Conservation (phyloP, 1,140 invertebrate genomes). For the Euura saliciscinereae region DNA sequence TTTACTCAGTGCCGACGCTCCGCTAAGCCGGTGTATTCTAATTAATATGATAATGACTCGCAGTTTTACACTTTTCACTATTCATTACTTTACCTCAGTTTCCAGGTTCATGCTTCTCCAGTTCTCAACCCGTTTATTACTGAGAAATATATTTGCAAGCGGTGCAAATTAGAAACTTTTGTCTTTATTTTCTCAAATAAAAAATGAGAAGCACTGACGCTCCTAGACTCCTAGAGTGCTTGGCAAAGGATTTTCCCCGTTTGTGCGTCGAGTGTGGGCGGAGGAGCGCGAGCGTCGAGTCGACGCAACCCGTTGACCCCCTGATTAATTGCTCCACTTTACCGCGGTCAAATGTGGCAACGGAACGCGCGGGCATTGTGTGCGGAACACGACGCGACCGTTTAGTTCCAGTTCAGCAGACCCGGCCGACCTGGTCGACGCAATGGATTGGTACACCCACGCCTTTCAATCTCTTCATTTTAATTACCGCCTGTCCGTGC, state of each 20-base stretch:
- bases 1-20: not conserved
- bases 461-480: conserved; percentile 8
- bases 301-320: conserved; percentile 3
- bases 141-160: too few relatives aligned
- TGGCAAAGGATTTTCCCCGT: not conserved
- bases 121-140: too few relatives aligned
- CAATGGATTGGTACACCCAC: conserved; percentile 3
- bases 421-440: not conserved
- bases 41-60: conserved; percentile 3
- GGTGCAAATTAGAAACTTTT: too few relatives aligned
- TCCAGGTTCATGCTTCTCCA: too few relatives aligned
- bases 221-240: not conserved
- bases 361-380: conserved; percentile 3
- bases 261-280: not conserved
- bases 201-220: not conserved
- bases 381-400: conserved; percentile 3
- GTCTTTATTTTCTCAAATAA: not conserved
- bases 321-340: conserved; percentile 5
- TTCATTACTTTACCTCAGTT: not conserved
- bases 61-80: not conserved
- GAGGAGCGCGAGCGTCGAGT: not conserved
- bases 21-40: not conserved
- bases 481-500: conserved; percentile 9
- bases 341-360: not conserved
- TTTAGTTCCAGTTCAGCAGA: not conserved